Evolutionary conservation across 2,797 vertebrate species (phyloP), one percentile per base, ranked within the genome.

Genomic region (Myotis pilosus): DNA sequence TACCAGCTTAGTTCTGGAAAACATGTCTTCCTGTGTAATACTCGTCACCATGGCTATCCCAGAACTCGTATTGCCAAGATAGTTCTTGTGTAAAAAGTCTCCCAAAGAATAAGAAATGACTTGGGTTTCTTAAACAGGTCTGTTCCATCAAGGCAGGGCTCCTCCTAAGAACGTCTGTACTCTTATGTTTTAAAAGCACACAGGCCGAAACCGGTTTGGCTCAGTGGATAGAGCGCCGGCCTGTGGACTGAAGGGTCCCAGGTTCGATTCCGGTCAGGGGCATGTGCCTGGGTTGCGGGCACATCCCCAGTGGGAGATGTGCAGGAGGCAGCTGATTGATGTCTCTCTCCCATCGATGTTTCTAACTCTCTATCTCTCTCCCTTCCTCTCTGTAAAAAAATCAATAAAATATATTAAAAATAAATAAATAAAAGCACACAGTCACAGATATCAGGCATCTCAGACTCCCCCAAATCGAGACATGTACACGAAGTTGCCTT

Each of bases 111-210:
- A 83, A 81, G 74, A 53, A 22, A 22, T 69, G 69, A 69, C 51
- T 86, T 57, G 64, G 28, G 36, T 68, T 91, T 74, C 68, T 95
- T 85, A 53, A 87, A 55, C 10, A 23, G 23, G 20, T 41, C 16
- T 87, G 12, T 66, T 81, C 69, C 16, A 17, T 5, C 12, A 30
- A 87, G 51, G 9, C 44, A 64, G 36, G 23, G 28, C 15, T 89
- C 8, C 38, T 51, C 30, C 8, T 15, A 23, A 74, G 51, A 64
- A 28, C 22, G 38, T 93, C 28, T 57, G 28, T 7, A 33, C n/a
- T 84, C 44, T 74, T 15, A n/a, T 30, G 25, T 85, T 74, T 95
- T 83, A 74, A 83, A 92, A 92, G 36, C 91, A 60, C 25, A 20
- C 16, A 30, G 49, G n/a, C n/a, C n/a, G n/a, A n/a, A n/a, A n/a